A percentile compares a stretch with the other conserved stretches of the same genome.
phyloP scores from a whole-genome alignment of 2,113 vertebrate genomes.

The Saguinus midas region DNA sequence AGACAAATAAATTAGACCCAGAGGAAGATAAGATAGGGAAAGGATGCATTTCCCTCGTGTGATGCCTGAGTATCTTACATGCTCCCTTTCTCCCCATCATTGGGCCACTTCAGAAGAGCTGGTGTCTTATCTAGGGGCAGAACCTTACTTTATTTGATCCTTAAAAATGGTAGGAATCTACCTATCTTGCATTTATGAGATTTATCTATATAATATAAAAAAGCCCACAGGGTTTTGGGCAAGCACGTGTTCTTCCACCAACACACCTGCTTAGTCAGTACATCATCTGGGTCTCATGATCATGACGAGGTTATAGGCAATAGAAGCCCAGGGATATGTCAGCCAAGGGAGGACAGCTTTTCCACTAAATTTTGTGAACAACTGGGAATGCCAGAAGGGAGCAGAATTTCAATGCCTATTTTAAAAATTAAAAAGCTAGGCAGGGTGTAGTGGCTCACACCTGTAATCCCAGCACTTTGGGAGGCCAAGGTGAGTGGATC shows the following conservation, averaged over 20 bases:
- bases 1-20: background rate
- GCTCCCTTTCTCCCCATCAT: background rate
- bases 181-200: background rate
- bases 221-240: background rate
- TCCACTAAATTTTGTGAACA: background rate
- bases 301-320: background rate
- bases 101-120: background rate
- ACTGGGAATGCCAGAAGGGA: background rate
- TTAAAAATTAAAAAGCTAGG: background rate
- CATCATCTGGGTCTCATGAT: background rate
- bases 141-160: background rate
- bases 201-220: background rate
- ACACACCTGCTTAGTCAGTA: background rate
- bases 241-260: background rate
- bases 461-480: too few relatives aligned
- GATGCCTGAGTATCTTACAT: fast-evolving
- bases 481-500: too few relatives aligned
- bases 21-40: background rate
- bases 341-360: background rate
- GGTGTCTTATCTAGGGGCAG: background rate
- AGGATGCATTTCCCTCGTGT: background rate
- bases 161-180: background rate
- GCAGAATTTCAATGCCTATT: background rate
- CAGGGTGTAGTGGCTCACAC: too few relatives aligned
- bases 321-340: background rate